Base-by-base conservation (phyloP, 2,797 vertebrate species). In the Buphagus erythrorhynchus region DNA sequence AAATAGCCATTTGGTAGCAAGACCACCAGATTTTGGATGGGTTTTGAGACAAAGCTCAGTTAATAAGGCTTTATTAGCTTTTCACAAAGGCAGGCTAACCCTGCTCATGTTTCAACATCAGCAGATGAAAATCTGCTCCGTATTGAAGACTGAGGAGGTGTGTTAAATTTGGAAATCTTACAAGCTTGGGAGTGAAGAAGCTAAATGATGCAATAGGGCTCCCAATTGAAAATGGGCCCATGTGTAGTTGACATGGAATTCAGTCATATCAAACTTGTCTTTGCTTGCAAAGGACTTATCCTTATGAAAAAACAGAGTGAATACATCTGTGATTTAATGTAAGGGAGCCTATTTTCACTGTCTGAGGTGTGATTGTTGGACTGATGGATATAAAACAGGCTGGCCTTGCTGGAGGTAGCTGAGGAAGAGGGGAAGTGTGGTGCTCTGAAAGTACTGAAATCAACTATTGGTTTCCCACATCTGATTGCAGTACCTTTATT, bases 231-330 rank as follows among this genome's bases (percentile, higher is more conserved):
- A 84, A 76, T 29, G 51, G 69, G 13, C 25, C 86, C 0, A 0
- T 22, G 6, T 36, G 31, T 40, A 63, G 43, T 8, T 74, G 52
- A 48, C 4, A 0, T 6, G 19, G 48, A 67, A 74, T 36, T 35
- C 14, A 20, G 48, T 42, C 58, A 79, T 35, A 49, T 74, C 35
- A 48, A 31, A 65, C 48, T 79, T 62, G 29, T 78, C 48, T 76
- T 92, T 85, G 33, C 61, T 95, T 76, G 74, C 55, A 45, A 43
- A 84, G 73, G n/a, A 33, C 63, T 85, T 43, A 62, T 29, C 26
- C 40, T 82, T 57, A 42, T 73, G 43, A 65, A 90, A 80, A 96
- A 75, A 46, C 26, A 40, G 20, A 35, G 33, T 69, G 51, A 84
- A 42, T 75, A 36, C 17, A 42, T 42, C 0, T 2, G 15, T 59